These are phyloP conservation scores for Cyphomyrus discorhynchus DNA, from an alignment of 2,113 vertebrate species.

Conservation along the genomic window DNA sequence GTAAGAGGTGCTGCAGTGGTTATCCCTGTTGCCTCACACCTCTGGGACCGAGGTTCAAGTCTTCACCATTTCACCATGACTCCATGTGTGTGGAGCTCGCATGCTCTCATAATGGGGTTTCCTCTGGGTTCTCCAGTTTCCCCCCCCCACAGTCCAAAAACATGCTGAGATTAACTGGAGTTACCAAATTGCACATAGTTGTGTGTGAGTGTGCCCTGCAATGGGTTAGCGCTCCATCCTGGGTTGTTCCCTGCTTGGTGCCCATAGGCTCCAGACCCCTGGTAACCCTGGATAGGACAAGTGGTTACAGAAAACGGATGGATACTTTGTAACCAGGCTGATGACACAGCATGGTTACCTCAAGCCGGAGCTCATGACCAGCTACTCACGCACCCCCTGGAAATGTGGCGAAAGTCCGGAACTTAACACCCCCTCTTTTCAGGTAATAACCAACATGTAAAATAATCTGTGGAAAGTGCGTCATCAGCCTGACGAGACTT, in stretches of 20 bases:
- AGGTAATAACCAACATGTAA: constrained; percentile 41
- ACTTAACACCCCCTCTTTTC: constrained; percentile 37
- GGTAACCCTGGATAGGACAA: neutral
- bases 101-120: neutral
- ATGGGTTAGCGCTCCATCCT: neutral
- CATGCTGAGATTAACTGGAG: neutral
- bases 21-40: neutral
- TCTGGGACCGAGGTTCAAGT: neutral
- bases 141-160: neutral
- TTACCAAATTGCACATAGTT: neutral
- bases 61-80: neutral
- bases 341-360: constrained; percentile 28
- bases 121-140: neutral
- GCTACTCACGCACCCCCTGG: constrained; percentile 17
- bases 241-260: neutral
- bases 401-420: constrained; percentile 26
- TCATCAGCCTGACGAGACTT: constrained; percentile 38
- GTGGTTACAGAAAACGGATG: neutral
- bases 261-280: neutral
- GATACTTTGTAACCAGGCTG: constrained; percentile 22
- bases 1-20: neutral
- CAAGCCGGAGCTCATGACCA: constrained; percentile 23
- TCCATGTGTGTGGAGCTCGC: neutral
- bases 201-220: neutral
- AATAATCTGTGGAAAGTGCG: constrained; percentile 52